phyloP scores from a whole-genome alignment of 2,113 vertebrate species.

The Alligator mississippiensis region DNA sequence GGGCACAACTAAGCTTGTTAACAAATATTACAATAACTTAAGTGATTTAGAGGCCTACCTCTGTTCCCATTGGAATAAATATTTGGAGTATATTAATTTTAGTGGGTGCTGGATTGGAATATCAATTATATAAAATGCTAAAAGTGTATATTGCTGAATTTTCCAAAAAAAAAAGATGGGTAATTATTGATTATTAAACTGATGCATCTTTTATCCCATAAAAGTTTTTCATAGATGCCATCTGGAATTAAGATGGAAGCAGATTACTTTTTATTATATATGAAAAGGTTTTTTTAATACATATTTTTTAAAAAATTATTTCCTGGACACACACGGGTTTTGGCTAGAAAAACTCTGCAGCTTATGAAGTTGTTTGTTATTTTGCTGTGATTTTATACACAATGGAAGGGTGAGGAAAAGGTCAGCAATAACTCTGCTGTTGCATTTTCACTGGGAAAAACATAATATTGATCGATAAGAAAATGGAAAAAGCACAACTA shows the following conservation, averaged over 20 bases:
- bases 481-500: conserved; percentile 83
- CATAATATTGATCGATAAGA: conserved; percentile 85
- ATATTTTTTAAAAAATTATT: conserved; percentile 55
- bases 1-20: neutral
- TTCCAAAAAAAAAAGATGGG: neutral
- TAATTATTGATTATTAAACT: conserved; percentile 4
- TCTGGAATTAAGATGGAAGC: conserved; percentile 22
- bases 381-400: conserved; percentile 78
- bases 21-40: neutral
- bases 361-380: conserved; percentile 85
- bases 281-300: conserved; percentile 17
- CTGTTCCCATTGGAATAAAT: neutral
- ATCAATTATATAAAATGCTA: conserved; percentile 35
- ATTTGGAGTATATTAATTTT: neutral
- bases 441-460: conserved; percentile 79
- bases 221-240: neutral
- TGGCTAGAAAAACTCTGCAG: conserved; percentile 68
- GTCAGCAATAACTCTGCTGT: conserved; percentile 83
- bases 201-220: neutral
- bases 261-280: neutral
- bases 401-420: conserved; percentile 83
- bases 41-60: neutral
- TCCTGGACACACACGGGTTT: conserved; percentile 54
- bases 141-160: conserved; percentile 21
- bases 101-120: neutral